Conservation (phyloP, 2,888 invertebrate genomes). For the Troides aeacus region DNA sequence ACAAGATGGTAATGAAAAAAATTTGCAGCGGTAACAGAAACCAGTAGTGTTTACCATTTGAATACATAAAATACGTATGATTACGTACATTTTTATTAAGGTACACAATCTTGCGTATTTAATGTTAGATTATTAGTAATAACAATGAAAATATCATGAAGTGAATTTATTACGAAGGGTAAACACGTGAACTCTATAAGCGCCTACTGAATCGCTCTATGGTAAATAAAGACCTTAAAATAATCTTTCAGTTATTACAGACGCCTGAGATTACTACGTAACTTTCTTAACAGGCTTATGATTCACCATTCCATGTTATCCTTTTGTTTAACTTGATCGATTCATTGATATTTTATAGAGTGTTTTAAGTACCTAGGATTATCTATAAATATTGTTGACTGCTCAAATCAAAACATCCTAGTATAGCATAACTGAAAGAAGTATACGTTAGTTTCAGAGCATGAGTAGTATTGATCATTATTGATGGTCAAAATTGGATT, state of each 20-base stretch:
- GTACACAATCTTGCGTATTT: neutral
- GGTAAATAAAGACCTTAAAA: neutral
- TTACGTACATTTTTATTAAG: neutral
- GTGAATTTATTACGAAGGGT: neutral
- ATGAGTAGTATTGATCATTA: no score
- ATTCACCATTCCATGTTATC: neutral
- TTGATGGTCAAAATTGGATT: no score
- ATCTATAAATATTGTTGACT: neutral
- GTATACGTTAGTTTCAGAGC: no score
- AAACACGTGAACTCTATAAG: neutral
- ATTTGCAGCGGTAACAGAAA: no score
- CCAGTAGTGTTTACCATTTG: no score
- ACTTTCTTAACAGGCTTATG: neutral
- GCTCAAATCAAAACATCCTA: no score
- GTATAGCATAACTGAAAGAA: no score
- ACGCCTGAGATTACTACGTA: neutral
- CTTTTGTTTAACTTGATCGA: neutral
- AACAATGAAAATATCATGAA: neutral
- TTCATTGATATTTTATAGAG: neutral
- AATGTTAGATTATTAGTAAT: neutral
- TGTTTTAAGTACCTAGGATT: neutral
- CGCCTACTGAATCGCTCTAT: neutral
- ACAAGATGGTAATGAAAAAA: no score
- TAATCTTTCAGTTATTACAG: neutral
- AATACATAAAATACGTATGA: no score